Evolutionary conservation across 2,797 vertebrate species (phyloP), one percentile per base, ranked within the genome.

Genomic region (Petrocephalus schoutedeni): DNA sequence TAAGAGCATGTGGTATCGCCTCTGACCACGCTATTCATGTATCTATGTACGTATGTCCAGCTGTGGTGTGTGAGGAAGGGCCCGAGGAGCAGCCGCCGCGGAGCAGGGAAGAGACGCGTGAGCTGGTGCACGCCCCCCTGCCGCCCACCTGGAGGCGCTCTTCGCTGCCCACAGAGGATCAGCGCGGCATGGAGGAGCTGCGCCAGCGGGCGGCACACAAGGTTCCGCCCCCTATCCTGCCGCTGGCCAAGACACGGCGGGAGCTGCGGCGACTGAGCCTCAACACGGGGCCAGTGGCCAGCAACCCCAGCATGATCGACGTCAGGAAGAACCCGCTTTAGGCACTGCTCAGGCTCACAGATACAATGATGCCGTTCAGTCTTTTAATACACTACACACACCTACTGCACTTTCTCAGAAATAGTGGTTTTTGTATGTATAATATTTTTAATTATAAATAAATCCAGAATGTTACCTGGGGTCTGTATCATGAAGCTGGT

Each of bases 111-210:
- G 97, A 97, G 53, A 93, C 92, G 90, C 93, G 96, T 21, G 98
- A 97, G 89, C 91, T 98, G 90, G 96, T 98, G 80, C 96, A 96
- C 0, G 95, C 96, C 0, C 97, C 97, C 0, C 92, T 99, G 64
- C 98, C 98, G 0, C 93, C 97, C 0, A 97, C 96, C 0, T 99
- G 98, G 98, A 96, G 97, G 21, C 98, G 98, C 56, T 98, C 97
- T 0, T 98, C 97, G 3, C 94, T 98, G 74, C 96, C 97, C 32
- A 95, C 86, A 0, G 97, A 98, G 89, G 96, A 97, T 58, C 95
- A 95, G 12, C 89, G 93, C 0, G 93, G 89, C 41, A 91, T 95
- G 0, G 96, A 97, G 86, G 98, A 98, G 28, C 90, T 95, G 0
- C 93, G 94, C 90, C 95, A 94, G 19, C 91, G 91, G 86, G 95